Base-by-base conservation (phyloP, 2,113 vertebrate species). In the Petroica traversi region DNA sequence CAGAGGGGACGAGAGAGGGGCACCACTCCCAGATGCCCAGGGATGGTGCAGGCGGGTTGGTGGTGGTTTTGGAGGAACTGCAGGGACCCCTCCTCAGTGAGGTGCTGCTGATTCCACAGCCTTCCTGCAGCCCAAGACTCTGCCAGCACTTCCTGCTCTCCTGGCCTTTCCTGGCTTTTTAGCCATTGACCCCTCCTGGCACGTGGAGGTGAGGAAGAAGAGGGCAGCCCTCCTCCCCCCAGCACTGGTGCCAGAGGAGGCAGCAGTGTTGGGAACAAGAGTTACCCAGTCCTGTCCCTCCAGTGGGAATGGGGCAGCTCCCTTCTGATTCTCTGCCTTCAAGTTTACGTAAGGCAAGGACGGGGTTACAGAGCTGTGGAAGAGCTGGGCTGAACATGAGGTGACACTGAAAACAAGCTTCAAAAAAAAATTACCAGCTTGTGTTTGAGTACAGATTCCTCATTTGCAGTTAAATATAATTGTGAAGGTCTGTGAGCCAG, bases 391-490 rank as follows among this genome's bases (percentile, higher is more conserved):
- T 95, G 94, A 95, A 82, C 71, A 85, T 61, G 84, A 93, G 86
- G 89, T 26, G 24, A 69, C 71, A 82, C 94, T 52, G 57, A 88
- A 92, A 96, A 89, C 75, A 88, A 57, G 89, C 84, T 75, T 94
- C 68, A 64, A 82, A 94, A 95, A 96, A 89, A 93, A 92, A 19
- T 46, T 68, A 62, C 66, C 92, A 96, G 94, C 91, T 96, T 91
- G 92, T 91, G 94, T 96, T 95, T 96, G 93, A 92, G 92, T 85
- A 93, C 80, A 97, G 93, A 93, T 89, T 87, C 95, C 94, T 96
- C 93, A 88, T 95, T 96, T 97, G 92, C 80, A 95, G 94, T 95
- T 96, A 97, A 97, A 95, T 95, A 95, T 94, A 96, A 95, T 96
- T 93, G 89, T 95, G 91, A 75, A 89, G 93, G 91, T 93, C 91